phyloP scores from a whole-genome alignment of 2,113 vertebrate species.

The Eulemur macaco region DNA sequence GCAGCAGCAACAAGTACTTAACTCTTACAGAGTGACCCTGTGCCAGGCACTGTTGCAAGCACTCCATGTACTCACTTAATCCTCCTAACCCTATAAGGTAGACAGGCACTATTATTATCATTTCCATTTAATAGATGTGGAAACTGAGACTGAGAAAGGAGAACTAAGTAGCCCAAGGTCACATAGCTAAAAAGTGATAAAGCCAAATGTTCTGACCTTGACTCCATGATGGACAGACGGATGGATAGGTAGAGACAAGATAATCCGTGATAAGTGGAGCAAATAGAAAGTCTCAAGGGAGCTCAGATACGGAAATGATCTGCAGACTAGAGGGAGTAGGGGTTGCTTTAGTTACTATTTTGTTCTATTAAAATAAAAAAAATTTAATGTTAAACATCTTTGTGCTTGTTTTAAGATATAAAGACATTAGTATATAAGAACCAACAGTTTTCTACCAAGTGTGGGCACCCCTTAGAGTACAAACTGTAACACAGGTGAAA shows the following conservation, averaged over 20 bases:
- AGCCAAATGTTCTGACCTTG: not conserved
- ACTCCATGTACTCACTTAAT: not conserved
- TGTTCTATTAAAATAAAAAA: not conserved
- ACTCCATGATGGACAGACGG: not conserved
- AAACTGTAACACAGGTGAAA: not conserved
- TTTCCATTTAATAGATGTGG: not conserved
- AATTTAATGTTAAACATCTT: not conserved
- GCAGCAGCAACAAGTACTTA: not conserved
- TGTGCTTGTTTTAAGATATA: conserved; percentile 25
- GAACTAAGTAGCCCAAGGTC: not conserved
- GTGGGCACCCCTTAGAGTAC: not conserved
- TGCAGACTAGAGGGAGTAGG: not conserved
- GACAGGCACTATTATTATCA: not conserved
- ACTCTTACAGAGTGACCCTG: not conserved
- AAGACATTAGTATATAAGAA: not conserved
- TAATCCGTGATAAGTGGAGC: not conserved
- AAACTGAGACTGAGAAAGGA: not conserved
- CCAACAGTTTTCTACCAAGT: not conserved
- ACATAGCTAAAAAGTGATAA: not conserved
- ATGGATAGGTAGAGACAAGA: not conserved
- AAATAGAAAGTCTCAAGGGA: not conserved
- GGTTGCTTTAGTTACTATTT: not conserved
- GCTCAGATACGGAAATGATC: not conserved
- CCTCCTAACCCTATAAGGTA: not conserved
- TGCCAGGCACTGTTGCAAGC: not conserved